Evolutionary conservation across 1,140 invertebrate genomes (phyloP), one percentile per base, ranked within the genome.

Genomic region (Drosophila santomea): DNA sequence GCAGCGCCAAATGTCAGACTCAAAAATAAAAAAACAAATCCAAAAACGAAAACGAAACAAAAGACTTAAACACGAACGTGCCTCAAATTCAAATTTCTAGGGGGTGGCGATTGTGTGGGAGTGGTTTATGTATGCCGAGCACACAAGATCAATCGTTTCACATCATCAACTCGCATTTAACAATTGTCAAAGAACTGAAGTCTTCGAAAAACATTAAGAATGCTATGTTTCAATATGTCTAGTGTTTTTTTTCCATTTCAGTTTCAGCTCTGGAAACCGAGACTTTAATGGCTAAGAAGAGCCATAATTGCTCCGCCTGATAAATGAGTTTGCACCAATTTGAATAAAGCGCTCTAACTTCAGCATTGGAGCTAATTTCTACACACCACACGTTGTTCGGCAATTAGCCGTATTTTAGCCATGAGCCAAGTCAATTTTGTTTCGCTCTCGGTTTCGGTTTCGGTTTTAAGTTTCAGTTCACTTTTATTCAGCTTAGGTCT

Each of bases 381-480:
- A 78, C 68, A 62, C 44, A 74, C 44, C 74, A 79, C 74, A 84
- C 75, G 81, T 79, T 66, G 48, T 55, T 60, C 60, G 60, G 82
- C 81, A 85, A 85, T 85, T 85, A 85, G 78, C 81, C 81, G 85
- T 85, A 68, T 74, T 74, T 84, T 78, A 86, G 64, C 82, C 81
- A 80, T 86, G 81, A 85, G 81, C 52, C 72, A 60, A 43, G 43
- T 59, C 25, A 54, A 67, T 74, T 74, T 71, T 23, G 45, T 63
- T 66, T 75, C 32, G 15, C 39, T 62, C 56, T 79, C 57, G 7
- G 12, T 63, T 61, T 68, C 58, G n/a, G 47, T 58, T 60, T 68
- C 45, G 8, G 28, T 58, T 66, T 61, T 36, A 23, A 23, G 11
- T 41, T 73, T 63, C 15, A 54, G 48, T 57, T 47, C 4, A 39